Evolutionary conservation across 2,888 invertebrate genomes (phyloP).

Genomic region (Prenolepis imparis): DNA sequence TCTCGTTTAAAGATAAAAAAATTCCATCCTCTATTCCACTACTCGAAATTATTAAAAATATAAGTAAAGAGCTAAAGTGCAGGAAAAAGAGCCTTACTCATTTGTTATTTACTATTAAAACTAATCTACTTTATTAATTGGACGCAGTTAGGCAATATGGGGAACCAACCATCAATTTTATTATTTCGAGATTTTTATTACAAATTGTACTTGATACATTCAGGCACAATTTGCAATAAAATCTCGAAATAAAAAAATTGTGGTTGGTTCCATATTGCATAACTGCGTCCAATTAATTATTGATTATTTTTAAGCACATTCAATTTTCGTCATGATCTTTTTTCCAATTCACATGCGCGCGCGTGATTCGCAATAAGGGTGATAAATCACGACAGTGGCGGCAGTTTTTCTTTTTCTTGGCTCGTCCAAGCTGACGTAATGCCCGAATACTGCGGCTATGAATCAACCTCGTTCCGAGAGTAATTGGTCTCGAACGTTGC

Average conservation of each 20-base stretch:
- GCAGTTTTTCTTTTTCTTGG: slow-evolving; percentile 37
- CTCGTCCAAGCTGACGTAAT: slow-evolving; percentile 28
- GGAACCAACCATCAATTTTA: too few species aligned
- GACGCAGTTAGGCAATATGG: too few species aligned
- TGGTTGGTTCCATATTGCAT: too few species aligned
- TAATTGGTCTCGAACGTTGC: slow-evolving; percentile 17
- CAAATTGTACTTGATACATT: too few species aligned
- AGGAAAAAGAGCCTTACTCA: too few species aligned
- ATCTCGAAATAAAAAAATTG: too few species aligned
- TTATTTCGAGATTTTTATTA: too few species aligned
- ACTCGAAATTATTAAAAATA: too few species aligned
- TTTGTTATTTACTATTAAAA: neutral
- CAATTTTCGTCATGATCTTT: neutral
- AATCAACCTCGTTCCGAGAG: neutral
- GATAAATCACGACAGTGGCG: slow-evolving; percentile 7
- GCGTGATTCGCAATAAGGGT: slow-evolving; percentile 17
- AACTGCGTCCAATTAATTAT: neutral
- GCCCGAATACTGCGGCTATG: slow-evolving; percentile 36
- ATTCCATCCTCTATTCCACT: neutral
- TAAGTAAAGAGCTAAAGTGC: too few species aligned
- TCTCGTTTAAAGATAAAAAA: neutral
- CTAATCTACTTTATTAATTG: too few species aligned
- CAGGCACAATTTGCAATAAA: too few species aligned
- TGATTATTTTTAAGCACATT: neutral
- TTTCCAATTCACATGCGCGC: slow-evolving; percentile 17